phyloP scores from a whole-genome alignment of 2,113 vertebrate genomes.

The Pleuronectes platessa region DNA sequence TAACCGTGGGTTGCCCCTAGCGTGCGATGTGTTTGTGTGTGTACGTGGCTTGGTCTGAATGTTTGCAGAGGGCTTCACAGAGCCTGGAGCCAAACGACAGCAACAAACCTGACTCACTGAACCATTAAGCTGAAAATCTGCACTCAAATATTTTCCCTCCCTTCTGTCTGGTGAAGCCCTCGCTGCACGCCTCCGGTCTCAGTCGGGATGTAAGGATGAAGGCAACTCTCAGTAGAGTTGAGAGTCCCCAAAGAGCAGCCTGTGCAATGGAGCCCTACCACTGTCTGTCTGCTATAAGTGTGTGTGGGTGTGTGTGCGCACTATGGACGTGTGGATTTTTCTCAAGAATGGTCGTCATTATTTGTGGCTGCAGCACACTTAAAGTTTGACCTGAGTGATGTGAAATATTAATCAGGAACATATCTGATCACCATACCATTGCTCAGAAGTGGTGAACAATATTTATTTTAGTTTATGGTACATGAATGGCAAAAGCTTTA shows the following conservation, averaged over 20 bases:
- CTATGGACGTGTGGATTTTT: background rate
- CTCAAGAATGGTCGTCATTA: background rate
- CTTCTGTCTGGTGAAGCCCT: conserved; percentile 26
- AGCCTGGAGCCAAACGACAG: conserved; percentile 33
- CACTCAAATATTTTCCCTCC: conserved; percentile 44
- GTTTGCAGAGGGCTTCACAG: conserved; percentile 40
- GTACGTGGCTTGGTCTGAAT: conserved; percentile 16
- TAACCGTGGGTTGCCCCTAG: conserved; percentile 36
- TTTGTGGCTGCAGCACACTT: background rate
- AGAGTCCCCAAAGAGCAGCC: conserved; percentile 32
- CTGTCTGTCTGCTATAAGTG: conserved; percentile 31
- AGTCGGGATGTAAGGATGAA: conserved; percentile 46
- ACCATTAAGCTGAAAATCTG: conserved; percentile 55
- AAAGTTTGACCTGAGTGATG: background rate
- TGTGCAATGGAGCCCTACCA: conserved; percentile 43
- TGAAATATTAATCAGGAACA: background rate
- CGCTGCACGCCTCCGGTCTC: conserved; percentile 8
- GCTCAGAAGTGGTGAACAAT: background rate
- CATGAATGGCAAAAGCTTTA: background rate
- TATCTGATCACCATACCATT: conserved; percentile 5
- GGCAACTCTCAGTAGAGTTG: conserved; percentile 43
- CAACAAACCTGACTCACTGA: conserved; percentile 56
- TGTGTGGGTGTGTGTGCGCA: conserved; percentile 5
- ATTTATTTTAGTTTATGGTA: conserved; percentile 6
- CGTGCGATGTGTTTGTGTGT: background rate